These are phyloP conservation scores for Camponotus fellah DNA, from an alignment of 2,888 invertebrate genomes.

Conservation along the genomic window DNA sequence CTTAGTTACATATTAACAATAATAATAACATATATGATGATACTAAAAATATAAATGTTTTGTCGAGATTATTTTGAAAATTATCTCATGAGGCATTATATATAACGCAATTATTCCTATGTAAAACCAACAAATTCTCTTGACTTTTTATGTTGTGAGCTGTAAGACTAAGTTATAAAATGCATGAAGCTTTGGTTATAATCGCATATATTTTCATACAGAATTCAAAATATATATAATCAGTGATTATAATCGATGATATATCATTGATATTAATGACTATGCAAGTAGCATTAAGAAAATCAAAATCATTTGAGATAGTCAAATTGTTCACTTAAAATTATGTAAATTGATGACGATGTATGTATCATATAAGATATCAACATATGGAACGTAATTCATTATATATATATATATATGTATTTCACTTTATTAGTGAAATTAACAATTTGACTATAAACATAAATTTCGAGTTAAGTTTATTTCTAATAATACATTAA, in stretches of 20 bases:
- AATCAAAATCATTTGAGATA: slow-evolving; percentile 47
- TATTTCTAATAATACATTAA: background rate
- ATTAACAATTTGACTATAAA: slow-evolving; percentile 65
- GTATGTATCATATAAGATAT: slow-evolving; percentile 13
- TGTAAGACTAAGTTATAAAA: slow-evolving; percentile 50
- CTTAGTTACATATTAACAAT: background rate
- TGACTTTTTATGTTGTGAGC: slow-evolving; percentile 63
- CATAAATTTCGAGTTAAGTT: slow-evolving; percentile 47
- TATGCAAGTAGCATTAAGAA: slow-evolving; percentile 60
- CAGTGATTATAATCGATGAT: slow-evolving; percentile 40
- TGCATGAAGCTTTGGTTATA: slow-evolving; percentile 66
- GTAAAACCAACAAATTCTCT: slow-evolving; percentile 43
- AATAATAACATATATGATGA: background rate
- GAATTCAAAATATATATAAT: slow-evolving; percentile 52
- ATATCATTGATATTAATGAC: slow-evolving; percentile 46
- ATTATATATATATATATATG: background rate
- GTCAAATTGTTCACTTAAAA: slow-evolving; percentile 62
- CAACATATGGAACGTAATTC: slow-evolving; percentile 6
- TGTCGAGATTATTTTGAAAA: slow-evolving; percentile 53
- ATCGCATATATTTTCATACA: slow-evolving; percentile 58
- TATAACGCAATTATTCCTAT: slow-evolving; percentile 61
- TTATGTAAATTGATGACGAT: background rate
- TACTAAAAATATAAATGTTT: slow-evolving; percentile 43
- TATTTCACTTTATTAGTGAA: slow-evolving; percentile 5
- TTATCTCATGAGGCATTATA: slow-evolving; percentile 62